Conservation (phyloP, 2,888 invertebrate species). For the Rosalia funebris region DNA sequence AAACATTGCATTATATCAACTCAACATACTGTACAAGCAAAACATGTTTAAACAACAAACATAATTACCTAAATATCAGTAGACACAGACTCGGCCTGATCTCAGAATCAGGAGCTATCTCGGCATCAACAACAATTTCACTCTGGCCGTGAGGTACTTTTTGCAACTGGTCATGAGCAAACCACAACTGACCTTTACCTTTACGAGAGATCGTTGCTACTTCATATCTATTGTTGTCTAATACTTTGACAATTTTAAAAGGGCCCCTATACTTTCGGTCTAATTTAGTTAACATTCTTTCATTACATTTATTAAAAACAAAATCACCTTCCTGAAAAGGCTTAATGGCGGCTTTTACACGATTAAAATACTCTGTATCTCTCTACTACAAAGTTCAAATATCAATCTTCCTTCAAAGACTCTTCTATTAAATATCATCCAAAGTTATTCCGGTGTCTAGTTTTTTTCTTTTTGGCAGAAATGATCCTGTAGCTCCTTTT, state of each 20-base stretch:
- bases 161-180: conserved; percentile 6
- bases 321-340: conserved; percentile 10
- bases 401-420: too few species aligned
- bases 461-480: too few species aligned
- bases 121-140: neutral
- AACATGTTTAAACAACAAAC: too few species aligned
- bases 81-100: too few species aligned
- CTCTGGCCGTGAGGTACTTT: conserved; percentile 11
- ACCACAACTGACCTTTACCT: neutral
- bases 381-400: too few species aligned
- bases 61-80: too few species aligned
- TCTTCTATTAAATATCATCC: too few species aligned
- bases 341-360: conserved; percentile 2
- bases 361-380: neutral
- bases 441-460: too few species aligned
- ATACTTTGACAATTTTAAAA: conserved; percentile 12
- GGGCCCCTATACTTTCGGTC: conserved; percentile 12
- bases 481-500: too few species aligned
- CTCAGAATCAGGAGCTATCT: too few species aligned
- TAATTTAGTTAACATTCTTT: conserved; percentile 21
- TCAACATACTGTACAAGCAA: too few species aligned
- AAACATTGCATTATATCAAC: too few species aligned
- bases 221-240: conserved; percentile 17
- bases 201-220: neutral
- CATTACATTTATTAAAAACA: conserved; percentile 9